These are phyloP conservation scores for Gryllus bimaculatus DNA, from an alignment of 1,140 invertebrate species.

Conservation along the genomic window DNA sequence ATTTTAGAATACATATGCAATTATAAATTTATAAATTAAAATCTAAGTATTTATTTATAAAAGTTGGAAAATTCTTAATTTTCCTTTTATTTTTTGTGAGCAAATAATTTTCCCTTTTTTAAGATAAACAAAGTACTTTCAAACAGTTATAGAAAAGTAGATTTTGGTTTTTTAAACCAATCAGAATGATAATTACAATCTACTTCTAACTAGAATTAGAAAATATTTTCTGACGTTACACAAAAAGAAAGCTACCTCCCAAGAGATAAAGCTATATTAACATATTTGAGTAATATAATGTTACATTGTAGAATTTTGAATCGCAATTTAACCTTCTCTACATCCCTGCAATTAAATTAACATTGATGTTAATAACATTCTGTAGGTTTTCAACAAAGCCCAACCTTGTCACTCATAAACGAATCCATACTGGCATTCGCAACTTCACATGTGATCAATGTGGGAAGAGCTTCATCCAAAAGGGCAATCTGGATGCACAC, in stretches of 20 bases:
- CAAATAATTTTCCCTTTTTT: neutral
- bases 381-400: slow-evolving; percentile 41
- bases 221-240: no score
- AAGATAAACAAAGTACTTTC: neutral
- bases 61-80: neutral
- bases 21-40: no score
- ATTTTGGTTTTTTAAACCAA: neutral
- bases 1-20: no score
- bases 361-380: slow-evolving; percentile 1
- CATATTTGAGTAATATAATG: no score
- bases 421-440: slow-evolving; percentile 43
- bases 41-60: neutral
- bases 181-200: no score
- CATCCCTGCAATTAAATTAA: no score
- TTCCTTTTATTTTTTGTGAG: neutral
- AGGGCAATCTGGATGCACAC: slow-evolving; percentile 49
- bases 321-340: no score
- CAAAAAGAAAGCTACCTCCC: no score
- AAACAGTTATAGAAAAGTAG: neutral
- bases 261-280: no score
- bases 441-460: slow-evolving; percentile 50
- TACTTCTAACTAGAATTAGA: no score
- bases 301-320: no score
- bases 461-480: slow-evolving; percentile 50
- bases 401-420: slow-evolving; percentile 46